Base-by-base conservation (phyloP, 2,888 invertebrate genomes). In the Lycocerus yunnanus region DNA sequence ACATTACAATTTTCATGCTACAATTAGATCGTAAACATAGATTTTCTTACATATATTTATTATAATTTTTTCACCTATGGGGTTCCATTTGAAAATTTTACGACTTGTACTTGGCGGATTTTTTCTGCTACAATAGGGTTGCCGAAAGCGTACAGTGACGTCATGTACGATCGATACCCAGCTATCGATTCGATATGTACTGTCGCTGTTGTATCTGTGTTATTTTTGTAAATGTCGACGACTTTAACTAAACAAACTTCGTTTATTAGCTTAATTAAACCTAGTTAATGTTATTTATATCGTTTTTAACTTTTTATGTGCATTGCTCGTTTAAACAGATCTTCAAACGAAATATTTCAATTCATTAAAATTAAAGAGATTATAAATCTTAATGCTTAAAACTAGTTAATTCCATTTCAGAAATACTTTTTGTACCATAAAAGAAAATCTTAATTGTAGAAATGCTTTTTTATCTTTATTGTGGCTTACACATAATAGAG, bases 1-100 rank as follows among this genome's bases (percentile, higher is more conserved):
- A 71, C 65, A 58, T 63, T 63, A 20, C 69, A 70, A 24, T 65
- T 65, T 69, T 61, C 61, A 43, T 61, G 58, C 60, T 24, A 18
- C 20, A 63, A 15, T 63, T 63, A 63, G 20, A 63, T 63, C 20
- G 20, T 63, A 63, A 61, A 18, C 61, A 18, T 63, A 61, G 61
- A 63, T 18, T 63, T n/a, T 18, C 61, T 18, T 63, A n/a, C n/a
- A 13, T 43, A n/a, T n/a, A 43, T 43, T 43, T 43, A 43, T 43
- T 43, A 43, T 43, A 43, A 43, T 43, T 43, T 43, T n/a, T 2
- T 1, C 43, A n/a, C n/a, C 6, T 43, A 43, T n/a, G n/a, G 8
- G 43, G 43, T n/a, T 2, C 43, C 5, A n/a, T 43, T n/a, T 6
- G n/a, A 43, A 43, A 43, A 8, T 43, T 43, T 1, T 43, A 5